Percentiles rank a stretch among this genome's conserved stretches.
phyloP scores from a whole-genome alignment of 2,113 vertebrate genomes.

The Oophaga pumilio region DNA sequence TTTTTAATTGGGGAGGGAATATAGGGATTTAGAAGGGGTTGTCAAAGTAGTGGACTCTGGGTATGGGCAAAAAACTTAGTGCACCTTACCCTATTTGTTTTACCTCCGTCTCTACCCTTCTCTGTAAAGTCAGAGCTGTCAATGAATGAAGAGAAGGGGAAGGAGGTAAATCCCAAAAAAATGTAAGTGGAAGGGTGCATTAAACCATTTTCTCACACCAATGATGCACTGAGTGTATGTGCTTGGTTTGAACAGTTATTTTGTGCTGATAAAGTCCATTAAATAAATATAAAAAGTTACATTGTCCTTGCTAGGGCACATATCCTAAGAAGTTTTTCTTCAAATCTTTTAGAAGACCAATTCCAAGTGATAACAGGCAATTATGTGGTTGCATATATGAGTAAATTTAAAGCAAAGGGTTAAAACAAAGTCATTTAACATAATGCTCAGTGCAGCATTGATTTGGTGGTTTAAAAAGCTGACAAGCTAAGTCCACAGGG shows the following conservation, averaged over 20 bases:
- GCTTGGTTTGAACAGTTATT: too few species aligned
- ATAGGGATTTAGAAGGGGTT: too few species aligned
- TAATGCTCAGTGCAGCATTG: not conserved
- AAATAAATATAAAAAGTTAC: not conserved
- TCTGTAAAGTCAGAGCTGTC: too few species aligned
- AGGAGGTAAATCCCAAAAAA: not conserved
- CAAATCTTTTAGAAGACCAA: not conserved
- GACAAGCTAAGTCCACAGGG: conserved; percentile 55
- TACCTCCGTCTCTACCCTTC: too few species aligned
- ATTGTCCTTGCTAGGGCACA: not conserved
- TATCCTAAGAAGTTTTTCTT: not conserved
- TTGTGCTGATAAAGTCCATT: not conserved
- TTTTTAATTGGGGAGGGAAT: too few species aligned
- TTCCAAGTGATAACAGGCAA: not conserved
- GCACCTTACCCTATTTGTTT: too few species aligned
- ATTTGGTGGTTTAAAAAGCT: not conserved
- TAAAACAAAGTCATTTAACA: not conserved
- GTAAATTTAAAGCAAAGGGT: not conserved
- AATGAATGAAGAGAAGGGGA: too few species aligned
- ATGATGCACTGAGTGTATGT: too few species aligned
- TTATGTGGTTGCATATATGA: not conserved
- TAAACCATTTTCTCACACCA: too few species aligned
- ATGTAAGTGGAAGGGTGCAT: not conserved
- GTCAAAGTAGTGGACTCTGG: too few species aligned
- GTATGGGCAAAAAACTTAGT: too few species aligned